Base-by-base conservation (phyloP, 1,140 invertebrate species). In the Brachionus manjavacas region DNA sequence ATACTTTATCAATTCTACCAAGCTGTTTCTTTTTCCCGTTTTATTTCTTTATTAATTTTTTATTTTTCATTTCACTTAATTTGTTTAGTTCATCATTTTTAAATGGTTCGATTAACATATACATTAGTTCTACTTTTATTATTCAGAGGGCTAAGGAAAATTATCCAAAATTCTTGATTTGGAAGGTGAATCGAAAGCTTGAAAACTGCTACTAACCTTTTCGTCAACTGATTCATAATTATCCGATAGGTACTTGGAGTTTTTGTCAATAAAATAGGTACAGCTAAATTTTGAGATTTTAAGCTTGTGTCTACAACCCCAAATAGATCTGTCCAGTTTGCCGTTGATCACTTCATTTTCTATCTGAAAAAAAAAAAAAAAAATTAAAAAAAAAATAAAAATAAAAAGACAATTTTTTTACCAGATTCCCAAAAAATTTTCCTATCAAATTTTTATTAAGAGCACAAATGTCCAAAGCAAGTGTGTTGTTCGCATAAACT, bases 281-380 rank as follows among this genome's bases (percentile, higher is more conserved):
- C 79, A 81, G 6, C 25, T 39, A 23, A 64, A 81, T 35, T 64
- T 81, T 0, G 52, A 64, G 20, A 46, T 81, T 60, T 41, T 60
- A 14, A 81, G 39, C 31, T 43, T 60, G 31, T 81, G 79, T 64
- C 79, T 60, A 81, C 79, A 81, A 25, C 79, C 79, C 79, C 79
- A 81, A 25, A 81, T 81, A 3, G n/a, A 43, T 1, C 16, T 28
- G 16, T 66, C 79, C 20, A 81, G 12, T 64, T 68, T 60, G 4
- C 79, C 79, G 11, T 11, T 31, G 23, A 39, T 25, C 11, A 81
- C 41, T 16, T 81, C 79, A 12, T 46, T 81, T 43, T 43, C 60
- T 8, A 80, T 60, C 78, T 80, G 12, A 35, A 46, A 31, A 3
- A 0, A 25, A 66, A 28, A 11, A 28, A 66, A 66, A 28, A 25